Evolutionary conservation across 2,797 vertebrate genomes (phyloP).

Genomic region (Coccyzus lansbergi): DNA sequence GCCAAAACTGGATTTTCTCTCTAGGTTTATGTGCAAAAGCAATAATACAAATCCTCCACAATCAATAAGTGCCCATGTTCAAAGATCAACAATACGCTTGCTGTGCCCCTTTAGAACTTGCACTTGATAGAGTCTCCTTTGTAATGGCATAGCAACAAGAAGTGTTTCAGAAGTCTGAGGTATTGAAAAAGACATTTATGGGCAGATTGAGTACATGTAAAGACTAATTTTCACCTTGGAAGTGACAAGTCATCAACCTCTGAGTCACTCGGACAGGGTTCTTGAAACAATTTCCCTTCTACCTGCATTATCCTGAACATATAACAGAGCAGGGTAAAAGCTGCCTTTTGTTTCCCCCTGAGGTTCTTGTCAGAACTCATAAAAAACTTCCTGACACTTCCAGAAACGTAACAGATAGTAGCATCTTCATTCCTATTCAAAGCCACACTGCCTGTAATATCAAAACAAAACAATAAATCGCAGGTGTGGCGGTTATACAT

Average conservation of each 20-base stretch:
- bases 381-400: neutral
- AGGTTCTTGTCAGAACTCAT: neutral
- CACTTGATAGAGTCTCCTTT: neutral
- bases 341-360: too few species aligned
- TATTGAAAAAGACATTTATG: neutral
- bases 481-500: neutral
- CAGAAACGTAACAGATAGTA: neutral
- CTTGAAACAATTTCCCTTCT: neutral
- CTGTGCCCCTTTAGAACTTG: neutral
- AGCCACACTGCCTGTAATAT: neutral
- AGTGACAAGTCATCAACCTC: neutral
- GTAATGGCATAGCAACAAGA: fast-evolving
- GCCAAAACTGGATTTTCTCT: neutral
- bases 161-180: neutral
- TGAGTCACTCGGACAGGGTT: neutral
- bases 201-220: neutral
- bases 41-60: neutral
- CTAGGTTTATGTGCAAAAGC: neutral
- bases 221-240: neutral
- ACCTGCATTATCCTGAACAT: neutral
- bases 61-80: neutral
- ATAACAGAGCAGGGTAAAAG: neutral
- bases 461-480: neutral
- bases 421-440: neutral
- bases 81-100: neutral